Evolutionary conservation across 2,797 vertebrate species (phyloP).

Genomic region (Eidolon dupreanum): DNA sequence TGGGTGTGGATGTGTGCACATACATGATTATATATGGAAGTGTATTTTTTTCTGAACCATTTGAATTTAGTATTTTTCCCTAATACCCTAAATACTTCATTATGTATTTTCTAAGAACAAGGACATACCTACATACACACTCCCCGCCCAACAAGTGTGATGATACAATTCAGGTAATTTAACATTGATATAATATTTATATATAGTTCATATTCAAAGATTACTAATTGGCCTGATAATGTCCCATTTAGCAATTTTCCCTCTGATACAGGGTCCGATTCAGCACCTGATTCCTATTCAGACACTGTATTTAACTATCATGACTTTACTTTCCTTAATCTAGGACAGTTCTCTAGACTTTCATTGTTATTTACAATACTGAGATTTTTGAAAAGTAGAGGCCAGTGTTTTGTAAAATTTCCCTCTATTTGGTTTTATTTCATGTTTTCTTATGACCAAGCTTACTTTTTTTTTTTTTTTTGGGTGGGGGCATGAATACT

Average conservation of each 20-base stretch:
- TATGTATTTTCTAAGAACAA: slow-evolving; percentile 18
- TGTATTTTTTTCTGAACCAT: neutral
- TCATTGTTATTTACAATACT: slow-evolving; percentile 3
- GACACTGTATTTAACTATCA: neutral
- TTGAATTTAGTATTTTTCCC: neutral
- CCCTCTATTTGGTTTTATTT: neutral
- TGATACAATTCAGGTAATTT: slow-evolving; percentile 6
- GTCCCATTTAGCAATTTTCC: neutral
- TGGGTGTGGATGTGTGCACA: neutral
- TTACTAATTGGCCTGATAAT: neutral
- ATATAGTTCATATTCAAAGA: neutral
- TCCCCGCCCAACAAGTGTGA: neutral
- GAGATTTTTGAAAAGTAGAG: neutral
- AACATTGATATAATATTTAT: neutral
- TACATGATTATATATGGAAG: neutral
- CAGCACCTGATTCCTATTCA: neutral
- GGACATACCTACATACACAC: neutral
- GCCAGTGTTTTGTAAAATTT: neutral
- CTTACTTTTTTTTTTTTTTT: neutral
- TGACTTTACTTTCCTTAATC: neutral
- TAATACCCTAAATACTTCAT: neutral
- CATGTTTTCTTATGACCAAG: neutral
- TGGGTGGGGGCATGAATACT: neutral
- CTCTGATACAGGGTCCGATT: neutral
- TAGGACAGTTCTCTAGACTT: neutral